These are phyloP conservation scores for Ancistrus triradiatus DNA, from an alignment of 2,113 vertebrate species.

Conservation along the genomic window DNA sequence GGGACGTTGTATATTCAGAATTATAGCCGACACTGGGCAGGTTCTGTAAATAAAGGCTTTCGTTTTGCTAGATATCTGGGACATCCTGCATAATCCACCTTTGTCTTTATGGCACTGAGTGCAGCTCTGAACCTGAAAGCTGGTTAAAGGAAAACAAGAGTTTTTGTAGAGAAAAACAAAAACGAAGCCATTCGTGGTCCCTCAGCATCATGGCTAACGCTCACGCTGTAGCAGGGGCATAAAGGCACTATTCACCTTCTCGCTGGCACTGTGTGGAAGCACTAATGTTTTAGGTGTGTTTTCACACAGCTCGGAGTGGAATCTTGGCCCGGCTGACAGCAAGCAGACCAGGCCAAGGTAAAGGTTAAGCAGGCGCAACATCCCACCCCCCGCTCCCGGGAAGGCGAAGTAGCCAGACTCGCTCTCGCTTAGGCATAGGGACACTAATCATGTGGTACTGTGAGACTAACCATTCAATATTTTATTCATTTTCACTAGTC, in stretches of 20 bases:
- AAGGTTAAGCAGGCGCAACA: slow-evolving; percentile 8
- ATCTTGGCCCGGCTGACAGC: slow-evolving; percentile 27
- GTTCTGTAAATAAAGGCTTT: too few species aligned
- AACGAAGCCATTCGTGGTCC: neutral
- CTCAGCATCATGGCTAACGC: neutral
- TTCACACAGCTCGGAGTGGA: slow-evolving; percentile 14
- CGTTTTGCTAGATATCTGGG: too few species aligned
- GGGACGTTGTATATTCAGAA: too few species aligned
- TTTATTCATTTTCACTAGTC: too few species aligned
- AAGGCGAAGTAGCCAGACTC: neutral
- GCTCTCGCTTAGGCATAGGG: neutral
- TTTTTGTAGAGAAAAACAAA: neutral
- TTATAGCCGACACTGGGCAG: too few species aligned
- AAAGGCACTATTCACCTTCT: slow-evolving; percentile 15
- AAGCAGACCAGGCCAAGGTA: slow-evolving; percentile 20
- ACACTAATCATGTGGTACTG: too few species aligned
- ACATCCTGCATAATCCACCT: too few species aligned
- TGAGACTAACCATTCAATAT: too few species aligned
- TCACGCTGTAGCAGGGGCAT: neutral
- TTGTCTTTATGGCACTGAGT: too few species aligned
- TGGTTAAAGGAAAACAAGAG: too few species aligned
- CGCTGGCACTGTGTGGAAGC: neutral
- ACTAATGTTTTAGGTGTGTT: neutral
- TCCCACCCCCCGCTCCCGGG: too few species aligned
- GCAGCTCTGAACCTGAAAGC: too few species aligned